phyloP scores from a whole-genome alignment of 2,797 vertebrate species.

The Chanos chanos region DNA sequence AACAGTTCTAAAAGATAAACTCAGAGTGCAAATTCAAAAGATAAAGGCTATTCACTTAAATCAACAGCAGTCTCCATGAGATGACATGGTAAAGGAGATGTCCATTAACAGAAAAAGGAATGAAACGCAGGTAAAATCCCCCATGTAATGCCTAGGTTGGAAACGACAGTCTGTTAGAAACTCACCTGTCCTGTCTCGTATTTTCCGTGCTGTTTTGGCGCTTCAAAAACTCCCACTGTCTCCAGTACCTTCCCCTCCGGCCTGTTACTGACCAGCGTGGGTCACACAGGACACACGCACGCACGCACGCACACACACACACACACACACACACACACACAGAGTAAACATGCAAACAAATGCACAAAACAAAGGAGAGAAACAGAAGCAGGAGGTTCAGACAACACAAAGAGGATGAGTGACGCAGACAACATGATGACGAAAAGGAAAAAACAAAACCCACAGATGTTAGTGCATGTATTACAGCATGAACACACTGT shows the following conservation, averaged over 20 bases:
- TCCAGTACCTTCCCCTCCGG: conserved; percentile 84
- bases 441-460: not conserved
- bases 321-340: not conserved
- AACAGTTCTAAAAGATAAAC: too few relatives aligned
- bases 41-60: too few relatives aligned
- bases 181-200: conserved; percentile 85
- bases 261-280: conserved; percentile 64
- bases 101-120: too few relatives aligned
- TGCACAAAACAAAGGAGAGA: not conserved
- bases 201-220: conserved; percentile 82
- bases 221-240: conserved; percentile 82
- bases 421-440: not conserved
- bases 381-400: not conserved
- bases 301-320: not conserved
- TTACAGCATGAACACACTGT: not conserved
- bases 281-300: conserved; percentile 2
- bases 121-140: too few relatives aligned
- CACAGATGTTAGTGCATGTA: not conserved
- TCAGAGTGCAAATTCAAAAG: too few relatives aligned
- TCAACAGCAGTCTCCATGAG: too few relatives aligned
- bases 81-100: too few relatives aligned
- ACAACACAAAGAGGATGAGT: not conserved
- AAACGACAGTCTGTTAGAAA: too few relatives aligned
- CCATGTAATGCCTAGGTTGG: too few relatives aligned
- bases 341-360: not conserved